Base-by-base conservation (phyloP, 2,888 invertebrate genomes). In the Tigriopus californicus region DNA sequence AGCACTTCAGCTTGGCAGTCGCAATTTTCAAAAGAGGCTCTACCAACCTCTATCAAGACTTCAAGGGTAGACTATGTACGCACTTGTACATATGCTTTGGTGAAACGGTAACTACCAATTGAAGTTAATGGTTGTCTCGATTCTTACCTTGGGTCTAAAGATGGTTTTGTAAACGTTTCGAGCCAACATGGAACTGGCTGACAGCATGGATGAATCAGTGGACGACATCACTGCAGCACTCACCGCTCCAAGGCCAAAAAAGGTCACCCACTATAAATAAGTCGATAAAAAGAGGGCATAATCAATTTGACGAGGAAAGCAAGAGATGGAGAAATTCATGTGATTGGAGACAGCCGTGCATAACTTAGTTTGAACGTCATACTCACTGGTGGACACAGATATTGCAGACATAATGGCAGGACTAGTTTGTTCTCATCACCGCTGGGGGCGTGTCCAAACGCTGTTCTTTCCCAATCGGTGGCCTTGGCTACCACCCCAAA, bases 221-320 rank as follows among this genome's bases (percentile, higher is more conserved):
- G 82, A 82, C 1, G 81, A 81, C 82, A 83, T 83, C n/a, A 82
- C 81, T 6, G 82, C 82, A 0, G 82, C 82, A 1, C 81, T 80
- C 42, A 83, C 79, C 5, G 82, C 81, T 13, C 82, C 82, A 22
- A 83, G 74, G 46, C 82, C 82, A 63, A 82, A 72, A 68, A 82
- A 81, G 8, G 81, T 76, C 41, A 82, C 78, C 72, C 73, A 76
- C 63, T 64, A 62, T 55, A 33, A 40, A 59, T 56, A 24, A n/a
- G n/a, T 56, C 56, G 41, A 40, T 25, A 60, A 49, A 56, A 33
- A 33, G 33, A 33, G 3, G 33, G 8, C 4, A 33, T 33, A 33
- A 33, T 33, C 33, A 33, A 33, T 33, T n/a, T n/a, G n/a, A n/a
- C n/a, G n/a, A n/a, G n/a, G n/a, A n/a, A n/a, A 33, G 3, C 33